Conservation (phyloP, 2,797 vertebrate species). For the Sus cebifrons region DNA sequence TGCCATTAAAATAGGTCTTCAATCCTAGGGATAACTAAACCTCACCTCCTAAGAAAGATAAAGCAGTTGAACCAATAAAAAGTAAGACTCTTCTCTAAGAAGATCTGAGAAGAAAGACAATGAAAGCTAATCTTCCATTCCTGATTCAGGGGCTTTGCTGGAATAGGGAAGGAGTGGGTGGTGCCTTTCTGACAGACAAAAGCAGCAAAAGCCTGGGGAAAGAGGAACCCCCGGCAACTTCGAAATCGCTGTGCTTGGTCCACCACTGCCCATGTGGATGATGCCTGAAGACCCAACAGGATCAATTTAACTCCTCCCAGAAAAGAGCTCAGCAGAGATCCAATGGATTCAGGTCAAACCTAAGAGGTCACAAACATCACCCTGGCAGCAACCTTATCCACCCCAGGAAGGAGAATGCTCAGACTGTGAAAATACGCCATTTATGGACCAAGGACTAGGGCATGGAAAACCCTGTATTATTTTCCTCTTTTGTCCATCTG, state of each 20-base stretch:
- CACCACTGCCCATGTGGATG: neutral
- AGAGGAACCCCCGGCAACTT: neutral
- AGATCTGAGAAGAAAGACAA: slow-evolving; percentile 6
- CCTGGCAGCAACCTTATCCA: neutral
- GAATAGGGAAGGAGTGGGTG: neutral
- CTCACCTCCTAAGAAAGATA: slow-evolving; percentile 17
- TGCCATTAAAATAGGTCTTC: neutral
- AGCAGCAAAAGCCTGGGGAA: neutral
- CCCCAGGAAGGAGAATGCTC: neutral
- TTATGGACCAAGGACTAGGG: neutral
- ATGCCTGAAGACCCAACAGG: neutral
- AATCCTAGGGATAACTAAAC: neutral
- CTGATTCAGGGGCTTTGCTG: neutral
- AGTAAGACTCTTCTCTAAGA: neutral
- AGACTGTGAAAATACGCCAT: neutral
- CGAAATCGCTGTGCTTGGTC: neutral
- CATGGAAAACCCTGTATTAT: neutral
- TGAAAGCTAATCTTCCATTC: neutral
- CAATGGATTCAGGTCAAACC: neutral
- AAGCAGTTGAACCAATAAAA: neutral
- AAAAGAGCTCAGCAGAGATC: neutral
- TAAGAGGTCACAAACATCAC: neutral
- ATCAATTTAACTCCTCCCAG: neutral
- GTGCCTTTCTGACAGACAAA: neutral
- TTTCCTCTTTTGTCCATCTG: neutral